phyloP scores from a whole-genome alignment of 1,140 invertebrate species.

The Brachystomella parvula region DNA sequence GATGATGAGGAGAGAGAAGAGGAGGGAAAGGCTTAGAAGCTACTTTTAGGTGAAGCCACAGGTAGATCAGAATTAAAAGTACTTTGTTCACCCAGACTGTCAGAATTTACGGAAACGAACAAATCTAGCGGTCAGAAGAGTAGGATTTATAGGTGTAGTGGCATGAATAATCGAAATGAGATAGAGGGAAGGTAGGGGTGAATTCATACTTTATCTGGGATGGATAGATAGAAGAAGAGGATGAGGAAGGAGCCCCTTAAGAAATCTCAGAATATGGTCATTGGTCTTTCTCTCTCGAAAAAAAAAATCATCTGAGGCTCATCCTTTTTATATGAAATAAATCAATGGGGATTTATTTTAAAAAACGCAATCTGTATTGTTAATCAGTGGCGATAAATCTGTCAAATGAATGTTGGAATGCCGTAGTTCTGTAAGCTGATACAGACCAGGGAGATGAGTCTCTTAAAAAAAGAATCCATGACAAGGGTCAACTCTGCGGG shows the following conservation, averaged over 20 bases:
- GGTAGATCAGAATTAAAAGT: slow-evolving; percentile 26
- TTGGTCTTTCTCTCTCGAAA: slow-evolving; percentile 27
- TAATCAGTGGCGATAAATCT: slow-evolving; percentile 40
- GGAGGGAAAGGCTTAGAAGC: neutral
- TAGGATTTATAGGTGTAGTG: slow-evolving; percentile 37
- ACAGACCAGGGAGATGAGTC: slow-evolving; percentile 35
- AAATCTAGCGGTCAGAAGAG: slow-evolving; percentile 21
- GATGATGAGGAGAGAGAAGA: neutral
- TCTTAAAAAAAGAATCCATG: slow-evolving; percentile 35
- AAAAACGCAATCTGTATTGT: slow-evolving; percentile 40
- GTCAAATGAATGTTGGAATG: slow-evolving; percentile 40
- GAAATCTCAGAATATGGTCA: slow-evolving; percentile 29
- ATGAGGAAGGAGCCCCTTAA: neutral
- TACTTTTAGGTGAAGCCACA: slow-evolving; percentile 17
- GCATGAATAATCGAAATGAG: slow-evolving; percentile 40
- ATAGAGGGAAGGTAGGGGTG: slow-evolving; percentile 26
- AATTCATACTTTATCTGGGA: neutral
- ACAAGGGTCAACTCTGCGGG: slow-evolving; percentile 40
- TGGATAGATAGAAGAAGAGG: neutral
- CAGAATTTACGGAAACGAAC: slow-evolving; percentile 31
- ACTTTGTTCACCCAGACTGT: slow-evolving; percentile 27
- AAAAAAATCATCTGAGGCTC: too few relatives aligned
- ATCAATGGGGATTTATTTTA: slow-evolving; percentile 40
- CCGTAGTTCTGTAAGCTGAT: slow-evolving; percentile 40
- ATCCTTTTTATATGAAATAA: slow-evolving; percentile 39